Evolutionary conservation across 2,113 vertebrate genomes (phyloP).

Genomic region (Toxostoma redivivum): DNA sequence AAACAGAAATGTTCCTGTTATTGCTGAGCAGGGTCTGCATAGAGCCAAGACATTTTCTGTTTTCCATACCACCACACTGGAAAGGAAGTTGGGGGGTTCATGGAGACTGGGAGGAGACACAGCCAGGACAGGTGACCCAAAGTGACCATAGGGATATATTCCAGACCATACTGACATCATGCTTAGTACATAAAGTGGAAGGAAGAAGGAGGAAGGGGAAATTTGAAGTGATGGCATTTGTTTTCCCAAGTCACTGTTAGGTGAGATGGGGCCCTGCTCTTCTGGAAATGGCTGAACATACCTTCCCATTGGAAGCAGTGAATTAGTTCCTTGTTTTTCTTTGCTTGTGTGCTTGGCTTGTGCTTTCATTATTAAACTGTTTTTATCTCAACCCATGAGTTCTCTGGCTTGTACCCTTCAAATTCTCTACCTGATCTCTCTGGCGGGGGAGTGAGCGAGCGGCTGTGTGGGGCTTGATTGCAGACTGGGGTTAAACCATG

Average conservation of each 20-base stretch:
- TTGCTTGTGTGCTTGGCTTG: not conserved
- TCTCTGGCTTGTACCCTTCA: not conserved
- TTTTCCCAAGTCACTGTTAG: not conserved
- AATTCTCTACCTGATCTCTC: not conserved
- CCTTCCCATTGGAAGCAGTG: not conserved
- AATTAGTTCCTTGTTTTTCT: not conserved
- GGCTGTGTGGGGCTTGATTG: accelerated
- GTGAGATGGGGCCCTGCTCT: not conserved
- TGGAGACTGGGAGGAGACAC: not conserved
- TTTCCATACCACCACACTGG: accelerated
- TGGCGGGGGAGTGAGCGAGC: accelerated
- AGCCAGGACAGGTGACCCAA: not conserved
- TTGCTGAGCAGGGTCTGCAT: not conserved
- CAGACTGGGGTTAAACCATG: not conserved
- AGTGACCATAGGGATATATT: not conserved
- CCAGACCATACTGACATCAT: not conserved
- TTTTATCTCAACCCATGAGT: not conserved
- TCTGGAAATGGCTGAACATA: not conserved
- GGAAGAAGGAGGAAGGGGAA: not conserved
- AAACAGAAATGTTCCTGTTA: not conserved
- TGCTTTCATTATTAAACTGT: not conserved
- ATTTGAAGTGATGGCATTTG: not conserved
- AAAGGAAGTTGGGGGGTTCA: not conserved
- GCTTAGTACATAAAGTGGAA: not conserved
- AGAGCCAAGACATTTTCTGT: not conserved